Evolutionary conservation across 1,140 invertebrate genomes (phyloP), one percentile per base, ranked within the genome.

Genomic region (Drosophila malerkotliana): DNA sequence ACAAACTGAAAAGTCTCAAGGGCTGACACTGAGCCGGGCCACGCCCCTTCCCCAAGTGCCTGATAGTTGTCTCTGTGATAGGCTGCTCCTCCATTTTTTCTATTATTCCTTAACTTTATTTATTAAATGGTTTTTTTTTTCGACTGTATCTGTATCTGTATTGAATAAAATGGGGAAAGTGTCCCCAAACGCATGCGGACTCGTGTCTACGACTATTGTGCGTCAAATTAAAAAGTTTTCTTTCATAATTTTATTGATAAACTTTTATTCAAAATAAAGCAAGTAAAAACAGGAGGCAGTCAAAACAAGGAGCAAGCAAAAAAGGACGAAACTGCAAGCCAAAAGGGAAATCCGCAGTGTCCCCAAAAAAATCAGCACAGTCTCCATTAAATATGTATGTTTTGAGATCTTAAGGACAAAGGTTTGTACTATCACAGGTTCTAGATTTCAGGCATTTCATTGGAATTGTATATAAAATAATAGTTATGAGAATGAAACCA

Each of bases 191-290:
- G 67, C 63, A 61, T 66, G 34, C 57, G 61, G 60, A 72, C 71
- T 62, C 62, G 52, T 72, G 51, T 55, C 54, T 54, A 48, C 60
- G 59, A 74, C 58, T 69, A 87, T 87, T 84, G 72, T 80, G 75
- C 79, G 84, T 84, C 88, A 90, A 83, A 90, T 90, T 90, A 87
- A 90, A 90, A 90, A 90, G 67, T 90, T 90, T 90, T 72, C 47
- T 63, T 63, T 82, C 69, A 87, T 80, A 90, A 90, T 90, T 90
- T 85, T 90, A 90, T 90, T 90, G 85, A 77, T 90, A 90, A 87
- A 90, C 77, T 90, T 90, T 87, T 68, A 44, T 78, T 55, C 55
- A 58, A 79, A 55, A 54, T 12, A 37, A 37, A 37, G 34, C 34
- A 37, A 37, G 10, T 37, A 37, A 37, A 37, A 37, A n/a, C 34